A percentile compares a stretch with the other conserved stretches of the same genome.
These are phyloP conservation scores for Platycheirus albimanus DNA, from an alignment of 2,888 invertebrate genomes.

Conservation along the genomic window DNA sequence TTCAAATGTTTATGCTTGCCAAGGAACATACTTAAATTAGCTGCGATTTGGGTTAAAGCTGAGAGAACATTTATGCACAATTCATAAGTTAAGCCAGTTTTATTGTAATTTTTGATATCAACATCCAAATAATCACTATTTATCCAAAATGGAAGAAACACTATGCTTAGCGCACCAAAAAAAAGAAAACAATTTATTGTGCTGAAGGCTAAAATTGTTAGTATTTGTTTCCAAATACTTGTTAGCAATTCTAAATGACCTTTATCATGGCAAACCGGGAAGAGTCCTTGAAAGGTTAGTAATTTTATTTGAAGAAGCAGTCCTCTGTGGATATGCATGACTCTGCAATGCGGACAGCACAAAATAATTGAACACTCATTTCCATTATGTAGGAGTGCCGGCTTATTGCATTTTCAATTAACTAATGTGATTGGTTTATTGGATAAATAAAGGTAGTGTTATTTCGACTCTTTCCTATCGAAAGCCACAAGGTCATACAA, in stretches of 20 bases:
- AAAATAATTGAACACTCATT: too few relatives aligned
- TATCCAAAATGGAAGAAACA: too few relatives aligned
- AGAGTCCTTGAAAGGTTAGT: background rate
- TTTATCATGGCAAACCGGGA: background rate
- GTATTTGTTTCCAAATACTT: background rate
- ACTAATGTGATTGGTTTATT: too few relatives aligned
- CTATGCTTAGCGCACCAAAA: too few relatives aligned
- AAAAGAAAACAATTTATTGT: background rate
- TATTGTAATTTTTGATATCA: background rate
- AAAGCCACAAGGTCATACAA: too few relatives aligned
- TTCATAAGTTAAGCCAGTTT: background rate
- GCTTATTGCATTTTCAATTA: too few relatives aligned
- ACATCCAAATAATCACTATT: too few relatives aligned
- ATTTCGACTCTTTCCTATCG: too few relatives aligned
- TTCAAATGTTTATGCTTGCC: background rate
- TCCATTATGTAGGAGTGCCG: too few relatives aligned
- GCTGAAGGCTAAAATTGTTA: background rate
- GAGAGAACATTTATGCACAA: background rate
- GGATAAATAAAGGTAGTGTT: too few relatives aligned
- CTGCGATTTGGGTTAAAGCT: background rate
- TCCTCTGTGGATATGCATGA: background rate
- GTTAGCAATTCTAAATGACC: background rate
- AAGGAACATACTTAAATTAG: background rate
- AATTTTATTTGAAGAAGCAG: background rate
- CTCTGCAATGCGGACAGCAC: background rate